Evolutionary conservation across 2,888 invertebrate genomes (phyloP), one percentile per base, ranked within the genome.

Genomic region (Baccha elongata): DNA sequence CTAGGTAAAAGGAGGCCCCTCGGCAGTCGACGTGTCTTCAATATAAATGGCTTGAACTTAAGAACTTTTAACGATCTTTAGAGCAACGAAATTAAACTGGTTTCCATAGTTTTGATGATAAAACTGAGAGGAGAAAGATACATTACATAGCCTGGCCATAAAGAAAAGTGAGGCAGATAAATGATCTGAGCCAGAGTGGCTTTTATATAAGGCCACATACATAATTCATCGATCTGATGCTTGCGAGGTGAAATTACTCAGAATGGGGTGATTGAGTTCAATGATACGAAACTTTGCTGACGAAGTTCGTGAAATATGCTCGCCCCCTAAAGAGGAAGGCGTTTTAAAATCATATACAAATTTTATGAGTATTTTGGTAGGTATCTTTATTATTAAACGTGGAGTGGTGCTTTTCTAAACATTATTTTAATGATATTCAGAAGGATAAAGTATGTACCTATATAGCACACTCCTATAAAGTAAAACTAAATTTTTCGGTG

Each of bases 21-120:
- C 64, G 78, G 83, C 83, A 83, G 72, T 83, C 81, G 76, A 83
- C 83, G 83, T 83, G 78, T 83, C 78, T 78, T 83, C 78, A 83
- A 83, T 83, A 83, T 73, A 83, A 83, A 83, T 78, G 78, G 48
- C 72, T 83, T 83, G 83, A 83, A 83, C 83, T 83, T 83, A 83
- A 83, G 83, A 83, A 83, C 83, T 83, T 78, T 83, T 83, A 78
- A 78, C 83, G 83, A 83, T 83, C 78, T 72, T 78, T 78, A 83
- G 76, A 83, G 83, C 78, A 72, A 78, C 72, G 40, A 78, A 78
- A 83, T 83, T 83, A 83, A 83, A 83, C 83, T 78, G 83, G 83
- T 83, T 83, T 83, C 73, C 72, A 78, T 73, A 83, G 83, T 68
- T 72, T 76, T 55, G 75, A 83, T 83, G 67, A 78, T 78, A 78